These are phyloP conservation scores for Lasiommata megera DNA, from an alignment of 2,888 invertebrate genomes.

Conservation along the genomic window DNA sequence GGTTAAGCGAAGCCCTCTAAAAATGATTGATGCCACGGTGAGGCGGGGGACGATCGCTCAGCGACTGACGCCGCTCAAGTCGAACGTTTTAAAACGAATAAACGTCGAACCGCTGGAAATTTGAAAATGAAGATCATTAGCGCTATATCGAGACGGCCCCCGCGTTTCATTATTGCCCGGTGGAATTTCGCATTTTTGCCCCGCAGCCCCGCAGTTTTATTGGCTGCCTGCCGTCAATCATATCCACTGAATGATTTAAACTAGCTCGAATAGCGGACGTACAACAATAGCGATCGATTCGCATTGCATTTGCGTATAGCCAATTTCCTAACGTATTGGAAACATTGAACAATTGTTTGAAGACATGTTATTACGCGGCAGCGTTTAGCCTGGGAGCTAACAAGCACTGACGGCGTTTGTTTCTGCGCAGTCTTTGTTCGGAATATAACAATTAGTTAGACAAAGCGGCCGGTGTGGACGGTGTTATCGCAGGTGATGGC, in stretches of 20 bases:
- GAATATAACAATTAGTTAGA: constrained; percentile 74
- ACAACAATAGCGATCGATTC: constrained; percentile 54
- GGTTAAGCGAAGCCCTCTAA: constrained; percentile 81
- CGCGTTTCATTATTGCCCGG: constrained; percentile 62
- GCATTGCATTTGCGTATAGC: constrained; percentile 56
- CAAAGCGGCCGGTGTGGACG: constrained; percentile 58
- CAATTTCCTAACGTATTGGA: constrained; percentile 76
- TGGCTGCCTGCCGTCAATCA: constrained; percentile 51
- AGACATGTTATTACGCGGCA: constrained; percentile 71
- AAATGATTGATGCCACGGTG: constrained; percentile 78
- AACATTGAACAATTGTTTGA: constrained; percentile 69
- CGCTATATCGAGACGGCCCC: constrained; percentile 58
- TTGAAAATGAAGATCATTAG: constrained; percentile 77
- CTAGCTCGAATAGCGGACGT: constrained; percentile 18
- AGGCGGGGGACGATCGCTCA: constrained; percentile 54
- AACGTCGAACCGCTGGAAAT: constrained; percentile 73
- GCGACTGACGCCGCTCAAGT: constrained; percentile 32
- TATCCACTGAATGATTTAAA: constrained; percentile 32
- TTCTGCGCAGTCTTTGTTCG: constrained; percentile 70
- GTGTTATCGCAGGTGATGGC: constrained; percentile 59
- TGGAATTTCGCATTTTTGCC: constrained; percentile 52
- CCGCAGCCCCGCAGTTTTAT: constrained; percentile 46
- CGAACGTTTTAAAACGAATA: constrained; percentile 75
- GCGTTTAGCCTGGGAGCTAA: constrained; percentile 71
- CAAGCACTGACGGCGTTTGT: constrained; percentile 64